Conservation (phyloP, 2,888 invertebrate species). For the Drosophila borealis region DNA sequence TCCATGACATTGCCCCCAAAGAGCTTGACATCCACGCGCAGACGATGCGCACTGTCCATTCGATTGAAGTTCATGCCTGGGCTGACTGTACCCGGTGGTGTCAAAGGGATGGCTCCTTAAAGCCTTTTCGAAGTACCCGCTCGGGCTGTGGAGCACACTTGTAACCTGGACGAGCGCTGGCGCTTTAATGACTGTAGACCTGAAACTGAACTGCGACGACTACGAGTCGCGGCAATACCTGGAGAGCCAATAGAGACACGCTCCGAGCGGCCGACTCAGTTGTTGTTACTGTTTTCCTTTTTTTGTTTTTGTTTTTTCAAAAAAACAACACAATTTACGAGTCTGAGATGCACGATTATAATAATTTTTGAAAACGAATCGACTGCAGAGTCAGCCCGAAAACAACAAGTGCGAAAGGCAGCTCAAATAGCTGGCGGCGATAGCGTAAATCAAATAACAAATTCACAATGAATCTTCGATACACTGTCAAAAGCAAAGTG, state of each 20-base stretch:
- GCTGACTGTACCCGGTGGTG: background rate
- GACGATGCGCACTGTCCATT: conserved; percentile 67
- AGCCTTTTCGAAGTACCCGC: conserved; percentile 8
- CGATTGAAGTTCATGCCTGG: conserved; percentile 74
- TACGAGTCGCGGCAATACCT: conserved; percentile 9
- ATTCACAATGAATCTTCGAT: conserved; percentile 9
- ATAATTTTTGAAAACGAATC: conserved; percentile 29
- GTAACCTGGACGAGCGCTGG: conserved; percentile 50
- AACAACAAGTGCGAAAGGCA: conserved; percentile 34
- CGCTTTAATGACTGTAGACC: conserved; percentile 52
- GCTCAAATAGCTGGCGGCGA: conserved; percentile 32
- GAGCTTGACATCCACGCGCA: conserved; percentile 60
- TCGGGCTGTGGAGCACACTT: conserved; percentile 23
- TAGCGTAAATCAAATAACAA: conserved; percentile 6
- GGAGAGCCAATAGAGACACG: conserved; percentile 13
- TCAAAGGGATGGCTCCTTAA: background rate
- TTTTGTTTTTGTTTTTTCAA: conserved; percentile 19
- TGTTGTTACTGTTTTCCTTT: conserved; percentile 1
- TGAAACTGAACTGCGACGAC: conserved; percentile 30
- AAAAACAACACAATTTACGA: conserved; percentile 29
- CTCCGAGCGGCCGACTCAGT: background rate
- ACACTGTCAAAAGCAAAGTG: conserved; percentile 12
- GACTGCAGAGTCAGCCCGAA: conserved; percentile 18
- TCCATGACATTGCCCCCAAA: conserved; percentile 55
- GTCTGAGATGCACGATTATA: conserved; percentile 41